Percentiles rank a stretch among this genome's conserved stretches.
These are phyloP conservation scores for Aplidium turbinatum DNA, from an alignment of 23 tunicate genomes.

Conservation along the genomic window DNA sequence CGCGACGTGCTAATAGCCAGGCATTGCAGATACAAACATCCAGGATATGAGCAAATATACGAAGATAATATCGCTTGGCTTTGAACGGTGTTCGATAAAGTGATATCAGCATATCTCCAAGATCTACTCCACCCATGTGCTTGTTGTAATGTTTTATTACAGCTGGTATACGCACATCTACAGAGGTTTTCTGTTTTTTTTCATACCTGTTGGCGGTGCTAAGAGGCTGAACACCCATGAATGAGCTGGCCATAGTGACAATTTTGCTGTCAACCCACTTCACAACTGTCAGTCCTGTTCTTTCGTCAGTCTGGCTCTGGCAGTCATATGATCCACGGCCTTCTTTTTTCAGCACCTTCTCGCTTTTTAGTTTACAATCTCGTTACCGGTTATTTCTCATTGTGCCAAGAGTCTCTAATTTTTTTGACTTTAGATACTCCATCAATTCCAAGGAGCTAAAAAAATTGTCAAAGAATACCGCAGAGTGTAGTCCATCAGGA, in stretches of 20 bases:
- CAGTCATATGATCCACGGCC: conserved; percentile 3
- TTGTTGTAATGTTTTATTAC: conserved; percentile 10
- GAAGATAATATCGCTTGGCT: conserved; percentile 24
- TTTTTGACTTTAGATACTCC: conserved; percentile 15
- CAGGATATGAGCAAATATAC: conserved; percentile 18
- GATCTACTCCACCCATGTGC: conserved; percentile 23
- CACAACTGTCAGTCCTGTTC: conserved; percentile 14
- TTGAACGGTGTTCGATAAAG: conserved; percentile 13
- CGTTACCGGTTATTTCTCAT: conserved; percentile 12
- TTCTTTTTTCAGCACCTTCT: conserved; percentile 8
- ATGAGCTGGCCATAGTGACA: conserved; percentile 20
- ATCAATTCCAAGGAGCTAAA: conserved; percentile 7
- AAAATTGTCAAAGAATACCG: conserved; percentile 15
- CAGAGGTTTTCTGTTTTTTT: background rate
- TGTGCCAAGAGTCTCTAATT: conserved; percentile 21
- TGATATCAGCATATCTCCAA: conserved; percentile 17
- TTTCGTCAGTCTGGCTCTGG: conserved; percentile 30
- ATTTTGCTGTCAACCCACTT: conserved; percentile 25
- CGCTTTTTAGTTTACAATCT: conserved; percentile 19
- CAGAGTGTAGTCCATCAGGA: conserved; percentile 2
- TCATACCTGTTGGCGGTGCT: background rate
- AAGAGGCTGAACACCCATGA: conserved; percentile 15
- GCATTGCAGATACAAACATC: conserved; percentile 26
- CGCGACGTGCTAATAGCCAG: conserved; percentile 24
- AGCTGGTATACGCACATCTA: background rate